Evolutionary conservation across 2,888 invertebrate species (phyloP).

Genomic region (Gortyna flavago): DNA sequence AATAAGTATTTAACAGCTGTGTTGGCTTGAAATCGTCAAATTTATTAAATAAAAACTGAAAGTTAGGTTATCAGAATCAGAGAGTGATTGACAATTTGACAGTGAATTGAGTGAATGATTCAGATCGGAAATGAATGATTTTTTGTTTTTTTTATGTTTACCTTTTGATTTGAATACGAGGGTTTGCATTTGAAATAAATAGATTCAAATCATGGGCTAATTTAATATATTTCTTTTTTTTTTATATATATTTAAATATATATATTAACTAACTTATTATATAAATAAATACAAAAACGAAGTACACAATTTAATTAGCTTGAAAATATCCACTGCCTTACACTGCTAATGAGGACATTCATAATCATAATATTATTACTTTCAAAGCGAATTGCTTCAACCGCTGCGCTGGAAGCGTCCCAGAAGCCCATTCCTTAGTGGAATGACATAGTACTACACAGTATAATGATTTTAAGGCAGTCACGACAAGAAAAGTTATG

Average conservation of each 20-base stretch:
- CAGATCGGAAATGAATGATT: background rate
- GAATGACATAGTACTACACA: background rate
- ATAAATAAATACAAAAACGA: no score
- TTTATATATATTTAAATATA: no score
- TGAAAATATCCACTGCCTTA: background rate
- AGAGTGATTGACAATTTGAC: slow-evolving; percentile 38
- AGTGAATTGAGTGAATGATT: slow-evolving; percentile 25
- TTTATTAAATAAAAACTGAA: slow-evolving; percentile 44
- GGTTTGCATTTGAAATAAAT: slow-evolving; percentile 4
- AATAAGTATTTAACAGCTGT: slow-evolving; percentile 42
- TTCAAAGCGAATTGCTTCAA: background rate
- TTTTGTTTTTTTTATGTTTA: background rate
- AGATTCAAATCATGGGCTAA: background rate
- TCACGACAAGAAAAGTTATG: background rate
- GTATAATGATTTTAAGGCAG: background rate
- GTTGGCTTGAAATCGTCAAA: slow-evolving; percentile 45
- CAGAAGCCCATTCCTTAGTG: background rate
- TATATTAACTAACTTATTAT: no score
- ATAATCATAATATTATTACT: background rate
- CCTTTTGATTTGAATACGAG: background rate
- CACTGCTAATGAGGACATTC: background rate
- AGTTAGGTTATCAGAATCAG: slow-evolving; percentile 53
- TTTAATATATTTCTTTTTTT: no score
- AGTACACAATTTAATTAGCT: no score
- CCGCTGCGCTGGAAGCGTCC: no score